phyloP scores from a whole-genome alignment of 1,140 invertebrate genomes.

The Melitaea cinxia region DNA sequence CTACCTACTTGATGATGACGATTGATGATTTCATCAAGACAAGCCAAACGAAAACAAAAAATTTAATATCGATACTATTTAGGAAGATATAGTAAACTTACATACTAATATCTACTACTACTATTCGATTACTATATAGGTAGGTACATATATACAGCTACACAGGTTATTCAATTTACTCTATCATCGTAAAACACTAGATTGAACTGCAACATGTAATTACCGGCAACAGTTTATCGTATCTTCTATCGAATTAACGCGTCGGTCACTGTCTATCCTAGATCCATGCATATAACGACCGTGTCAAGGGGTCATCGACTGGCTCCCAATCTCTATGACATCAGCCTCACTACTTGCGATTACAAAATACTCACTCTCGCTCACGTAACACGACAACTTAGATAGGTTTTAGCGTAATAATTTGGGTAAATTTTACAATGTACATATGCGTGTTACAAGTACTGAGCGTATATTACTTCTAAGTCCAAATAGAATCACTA shows the following conservation, averaged over 20 bases:
- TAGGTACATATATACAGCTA: no score
- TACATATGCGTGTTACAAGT: background rate
- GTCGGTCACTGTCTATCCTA: constrained; percentile 61
- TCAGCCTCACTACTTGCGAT: constrained; percentile 71
- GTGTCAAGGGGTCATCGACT: constrained; percentile 79
- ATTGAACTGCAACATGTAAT: constrained; percentile 33
- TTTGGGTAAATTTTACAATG: background rate
- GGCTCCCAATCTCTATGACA: constrained; percentile 74
- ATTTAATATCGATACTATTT: no score
- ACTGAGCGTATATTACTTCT: background rate
- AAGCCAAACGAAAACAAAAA: no score
- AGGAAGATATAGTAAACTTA: no score
- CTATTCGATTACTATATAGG: no score
- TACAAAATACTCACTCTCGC: constrained; percentile 74
- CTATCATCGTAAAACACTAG: constrained; percentile 12
- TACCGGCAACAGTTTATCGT: constrained; percentile 32
- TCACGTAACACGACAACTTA: constrained; percentile 65
- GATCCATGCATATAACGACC: constrained; percentile 56
- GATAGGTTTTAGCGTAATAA: constrained; percentile 30
- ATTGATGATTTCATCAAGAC: no score
- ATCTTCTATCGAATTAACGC: constrained; percentile 47
- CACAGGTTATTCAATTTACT: constrained; percentile 12
- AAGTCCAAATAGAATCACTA: background rate
- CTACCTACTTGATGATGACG: no score
- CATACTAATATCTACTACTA: no score